Conservation (phyloP, 2,888 invertebrate genomes). For the Fissipunctia ypsillon region DNA sequence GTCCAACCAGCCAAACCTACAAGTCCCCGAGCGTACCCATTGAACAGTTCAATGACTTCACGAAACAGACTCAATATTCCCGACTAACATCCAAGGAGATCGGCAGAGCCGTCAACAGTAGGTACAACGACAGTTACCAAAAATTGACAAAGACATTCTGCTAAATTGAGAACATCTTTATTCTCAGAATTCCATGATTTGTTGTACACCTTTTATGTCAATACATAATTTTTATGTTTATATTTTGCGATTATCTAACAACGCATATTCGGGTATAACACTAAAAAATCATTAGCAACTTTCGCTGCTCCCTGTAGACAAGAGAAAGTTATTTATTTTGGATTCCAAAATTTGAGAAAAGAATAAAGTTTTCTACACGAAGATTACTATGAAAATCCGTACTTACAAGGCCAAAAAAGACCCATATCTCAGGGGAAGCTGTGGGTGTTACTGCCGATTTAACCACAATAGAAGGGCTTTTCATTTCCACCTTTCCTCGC, state of each 20-base stretch:
- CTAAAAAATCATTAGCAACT: neutral
- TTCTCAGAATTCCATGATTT: neutral
- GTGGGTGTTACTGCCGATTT: neutral
- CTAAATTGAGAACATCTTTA: neutral
- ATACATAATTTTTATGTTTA: neutral
- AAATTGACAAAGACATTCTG: neutral
- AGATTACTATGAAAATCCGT: neutral
- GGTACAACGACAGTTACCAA: neutral
- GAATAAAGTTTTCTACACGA: too few species aligned
- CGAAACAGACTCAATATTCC: neutral
- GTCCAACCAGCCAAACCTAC: neutral
- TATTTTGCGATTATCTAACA: neutral
- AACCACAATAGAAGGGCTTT: neutral
- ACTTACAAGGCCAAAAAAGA: neutral
- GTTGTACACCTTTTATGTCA: neutral
- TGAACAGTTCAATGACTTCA: conserved; percentile 10
- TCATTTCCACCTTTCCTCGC: neutral
- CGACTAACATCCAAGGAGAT: neutral
- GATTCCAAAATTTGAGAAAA: neutral
- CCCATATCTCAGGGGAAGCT: neutral
- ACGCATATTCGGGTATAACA: neutral
- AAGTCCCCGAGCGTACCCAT: neutral
- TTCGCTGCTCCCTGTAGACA: neutral
- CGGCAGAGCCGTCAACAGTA: neutral
- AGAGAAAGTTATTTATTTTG: neutral